Evolutionary conservation across 2,888 invertebrate species (phyloP).

Genomic region (Conus canariensis): DNA sequence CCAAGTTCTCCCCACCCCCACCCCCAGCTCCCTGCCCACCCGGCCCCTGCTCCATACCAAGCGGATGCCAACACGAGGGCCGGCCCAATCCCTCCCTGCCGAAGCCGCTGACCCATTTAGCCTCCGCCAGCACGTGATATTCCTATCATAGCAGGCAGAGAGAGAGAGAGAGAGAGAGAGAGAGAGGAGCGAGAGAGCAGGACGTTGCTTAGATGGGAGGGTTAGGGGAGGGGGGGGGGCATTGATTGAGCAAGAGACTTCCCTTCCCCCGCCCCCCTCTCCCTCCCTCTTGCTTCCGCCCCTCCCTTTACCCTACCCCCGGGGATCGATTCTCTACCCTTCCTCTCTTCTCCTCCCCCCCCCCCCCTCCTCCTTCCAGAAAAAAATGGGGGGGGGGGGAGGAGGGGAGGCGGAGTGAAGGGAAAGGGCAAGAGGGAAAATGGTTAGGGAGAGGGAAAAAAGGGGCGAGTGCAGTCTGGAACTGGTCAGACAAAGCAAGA

Average conservation of each 20-base stretch:
- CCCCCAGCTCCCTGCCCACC: too few relatives aligned
- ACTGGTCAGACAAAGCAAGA: background rate
- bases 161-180: too few relatives aligned
- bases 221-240: conserved; percentile 32
- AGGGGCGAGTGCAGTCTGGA: background rate
- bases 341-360: too few relatives aligned
- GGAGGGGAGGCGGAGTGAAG: background rate
- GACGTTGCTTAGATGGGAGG: too few relatives aligned
- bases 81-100: conserved; percentile 33
- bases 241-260: conserved; percentile 47
- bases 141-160: conserved; percentile 43
- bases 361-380: too few relatives aligned
- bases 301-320: background rate
- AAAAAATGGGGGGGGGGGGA: background rate
- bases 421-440: background rate
- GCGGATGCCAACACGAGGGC: background rate
- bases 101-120: conserved; percentile 47
- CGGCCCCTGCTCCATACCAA: too few relatives aligned
- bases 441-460: background rate
- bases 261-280: conserved; percentile 37
- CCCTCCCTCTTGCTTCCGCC: conserved; percentile 20
- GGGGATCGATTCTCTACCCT: too few relatives aligned
- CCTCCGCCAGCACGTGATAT: conserved; percentile 50
- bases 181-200: too few relatives aligned
- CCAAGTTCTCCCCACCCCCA: background rate